phyloP scores from a whole-genome alignment of 2,797 vertebrate species.

The Gallinago solitaria region DNA sequence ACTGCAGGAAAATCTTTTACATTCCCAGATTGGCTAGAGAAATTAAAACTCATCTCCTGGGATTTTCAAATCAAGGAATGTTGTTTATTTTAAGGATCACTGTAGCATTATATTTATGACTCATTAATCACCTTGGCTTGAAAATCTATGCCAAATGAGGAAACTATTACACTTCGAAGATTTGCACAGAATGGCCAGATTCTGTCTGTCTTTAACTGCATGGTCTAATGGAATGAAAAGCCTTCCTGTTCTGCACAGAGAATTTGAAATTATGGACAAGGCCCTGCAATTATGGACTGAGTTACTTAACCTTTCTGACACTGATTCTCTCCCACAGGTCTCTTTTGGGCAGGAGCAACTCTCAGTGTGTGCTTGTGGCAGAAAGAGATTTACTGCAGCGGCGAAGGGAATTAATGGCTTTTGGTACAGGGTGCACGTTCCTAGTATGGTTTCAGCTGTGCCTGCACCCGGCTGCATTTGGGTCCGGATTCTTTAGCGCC shows the following conservation, averaged over 20 bases:
- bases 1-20: conserved; percentile 42
- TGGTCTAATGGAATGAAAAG: neutral
- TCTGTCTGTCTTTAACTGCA: neutral
- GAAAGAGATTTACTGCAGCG: neutral
- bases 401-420: neutral
- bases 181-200: neutral
- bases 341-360: neutral
- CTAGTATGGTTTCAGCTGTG: neutral
- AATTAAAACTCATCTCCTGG: conserved; percentile 21
- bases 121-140: conserved; percentile 43
- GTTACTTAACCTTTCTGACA: conserved; percentile 57
- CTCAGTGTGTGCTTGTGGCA: neutral
- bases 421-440: neutral
- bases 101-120: conserved; percentile 50
- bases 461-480: neutral
- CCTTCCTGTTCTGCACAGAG: neutral
- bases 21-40: conserved; percentile 4
- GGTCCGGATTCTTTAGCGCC: neutral
- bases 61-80: conserved; percentile 45
- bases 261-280: conserved; percentile 29
- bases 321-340: neutral
- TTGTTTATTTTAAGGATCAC: conserved; percentile 51
- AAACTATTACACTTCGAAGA: neutral
- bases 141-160: neutral
- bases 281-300: conserved; percentile 40